These are phyloP conservation scores for Saturnia pavonia DNA, from an alignment of 2,888 invertebrate genomes.

Conservation along the genomic window DNA sequence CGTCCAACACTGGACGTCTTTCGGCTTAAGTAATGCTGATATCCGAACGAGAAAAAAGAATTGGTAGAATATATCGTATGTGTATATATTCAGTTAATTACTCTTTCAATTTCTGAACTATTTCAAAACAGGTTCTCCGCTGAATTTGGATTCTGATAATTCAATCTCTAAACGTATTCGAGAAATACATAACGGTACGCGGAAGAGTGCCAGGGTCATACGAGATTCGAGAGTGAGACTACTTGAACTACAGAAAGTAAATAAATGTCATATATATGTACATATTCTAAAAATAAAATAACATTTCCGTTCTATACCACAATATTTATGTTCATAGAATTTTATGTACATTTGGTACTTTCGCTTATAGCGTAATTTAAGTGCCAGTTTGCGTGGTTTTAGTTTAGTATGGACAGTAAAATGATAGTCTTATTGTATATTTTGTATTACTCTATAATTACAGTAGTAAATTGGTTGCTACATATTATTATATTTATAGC, in stretches of 20 bases:
- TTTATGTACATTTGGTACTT: background rate
- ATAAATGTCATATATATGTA: background rate
- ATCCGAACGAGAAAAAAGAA: no score
- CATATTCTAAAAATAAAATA: background rate
- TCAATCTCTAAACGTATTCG: constrained; percentile 41
- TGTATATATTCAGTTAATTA: background rate
- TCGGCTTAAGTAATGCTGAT: no score
- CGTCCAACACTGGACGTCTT: no score
- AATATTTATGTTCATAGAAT: background rate
- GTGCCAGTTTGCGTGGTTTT: no score
- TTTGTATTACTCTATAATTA: no score
- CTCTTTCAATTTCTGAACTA: background rate
- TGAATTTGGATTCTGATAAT: constrained; percentile 42
- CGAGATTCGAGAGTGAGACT: constrained; percentile 61
- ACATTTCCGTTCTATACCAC: background rate
- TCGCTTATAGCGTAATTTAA: no score
- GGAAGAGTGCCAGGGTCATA: constrained; percentile 63
- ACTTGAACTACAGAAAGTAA: constrained; percentile 58
- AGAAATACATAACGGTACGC: constrained; percentile 61
- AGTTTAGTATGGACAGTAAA: no score
- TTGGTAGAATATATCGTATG: no score
- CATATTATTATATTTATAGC: no score
- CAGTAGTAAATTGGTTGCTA: no score
- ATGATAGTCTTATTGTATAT: no score
- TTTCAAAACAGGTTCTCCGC: constrained; percentile 35